Percentiles rank a stretch among this genome's conserved stretches.
Conservation (phyloP, 2,888 invertebrate genomes). For the Tridacna crocea region DNA sequence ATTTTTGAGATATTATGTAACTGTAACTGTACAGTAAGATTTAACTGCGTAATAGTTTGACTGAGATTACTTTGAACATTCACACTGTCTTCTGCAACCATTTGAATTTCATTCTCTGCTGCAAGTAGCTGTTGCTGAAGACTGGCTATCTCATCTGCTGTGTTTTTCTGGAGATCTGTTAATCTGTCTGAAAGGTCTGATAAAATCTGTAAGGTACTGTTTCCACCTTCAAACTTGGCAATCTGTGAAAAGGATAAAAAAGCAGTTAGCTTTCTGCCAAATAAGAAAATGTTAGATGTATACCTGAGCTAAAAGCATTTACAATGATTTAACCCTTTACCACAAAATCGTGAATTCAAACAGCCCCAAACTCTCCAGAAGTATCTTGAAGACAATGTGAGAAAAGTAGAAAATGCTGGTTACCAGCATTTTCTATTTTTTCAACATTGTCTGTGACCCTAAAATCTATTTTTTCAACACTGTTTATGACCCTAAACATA, state of each 20-base stretch:
- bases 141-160: slow-evolving; percentile 28
- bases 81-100: slow-evolving; percentile 27
- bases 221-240: slow-evolving; percentile 49
- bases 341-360: too few species aligned
- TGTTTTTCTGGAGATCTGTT: slow-evolving; percentile 30
- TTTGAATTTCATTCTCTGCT: slow-evolving; percentile 16
- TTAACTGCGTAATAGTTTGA: slow-evolving; percentile 38
- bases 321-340: too few species aligned
- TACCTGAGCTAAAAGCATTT: too few species aligned
- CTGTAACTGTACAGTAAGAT: slow-evolving; percentile 54
- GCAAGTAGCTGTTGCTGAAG: slow-evolving; percentile 25
- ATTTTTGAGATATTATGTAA: slow-evolving; percentile 55
- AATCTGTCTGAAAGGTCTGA: slow-evolving; percentile 53
- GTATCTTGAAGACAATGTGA: too few species aligned
- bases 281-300: too few species aligned
- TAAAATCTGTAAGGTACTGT: slow-evolving; percentile 49
- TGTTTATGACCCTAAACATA: too few species aligned
- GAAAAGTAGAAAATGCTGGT: too few species aligned
- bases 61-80: slow-evolving; percentile 38
- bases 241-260: slow-evolving; percentile 35
- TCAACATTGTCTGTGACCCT: too few species aligned
- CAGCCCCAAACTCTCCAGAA: too few species aligned
- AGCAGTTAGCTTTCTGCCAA: too few species aligned
- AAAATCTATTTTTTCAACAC: too few species aligned
- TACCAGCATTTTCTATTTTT: too few species aligned